Evolutionary conservation across 2,113 vertebrate species (phyloP), one percentile per base, ranked within the genome.

Genomic region (Holacanthus passer): DNA sequence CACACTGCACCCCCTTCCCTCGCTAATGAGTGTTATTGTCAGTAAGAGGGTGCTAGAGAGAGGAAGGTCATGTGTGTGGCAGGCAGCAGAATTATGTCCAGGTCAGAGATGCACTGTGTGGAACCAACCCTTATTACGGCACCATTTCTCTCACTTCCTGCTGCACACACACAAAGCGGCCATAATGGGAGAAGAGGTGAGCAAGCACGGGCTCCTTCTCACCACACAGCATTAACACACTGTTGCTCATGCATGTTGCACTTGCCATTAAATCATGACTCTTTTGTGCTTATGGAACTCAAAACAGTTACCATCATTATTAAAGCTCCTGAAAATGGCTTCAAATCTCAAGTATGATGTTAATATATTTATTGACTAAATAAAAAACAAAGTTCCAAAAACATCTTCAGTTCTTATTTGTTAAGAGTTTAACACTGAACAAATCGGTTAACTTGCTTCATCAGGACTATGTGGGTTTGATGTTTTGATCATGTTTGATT

Each of bases 51-150:
- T 43, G 69, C 37, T 74, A 52, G 68, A 2, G 37, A 68, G 56
- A 70, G 79, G 59, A 65, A 89, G 88, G 91, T 88, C 87, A 88
- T 83, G 53, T 82, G 78, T 83, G 53, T 82, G 78, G 79, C 60
- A 64, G 69, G 80, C 63, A 82, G 63, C 60, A 81, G 73, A 88
- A 86, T 85, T 81, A 82, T 89, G 78, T 91, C 73, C 87, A 88
- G 81, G 89, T 89, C 83, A 88, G 56, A 77, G 68, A 73, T 77
- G 75, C 64, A 55, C 79, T 87, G 64, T 83, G 69, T 68, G 73
- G 73, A 89, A 82, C 59, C 58, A 58, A 50, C 62, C 37, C 80
- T 80, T 67, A 78, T 87, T 63, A 82, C 48, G 2, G 37, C 50
- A 53, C 9, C 69, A 79, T 87, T 82, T 87, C 70, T 24, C 64